Conservation (phyloP, 2,113 vertebrate species). For the Nicator chloris region DNA sequence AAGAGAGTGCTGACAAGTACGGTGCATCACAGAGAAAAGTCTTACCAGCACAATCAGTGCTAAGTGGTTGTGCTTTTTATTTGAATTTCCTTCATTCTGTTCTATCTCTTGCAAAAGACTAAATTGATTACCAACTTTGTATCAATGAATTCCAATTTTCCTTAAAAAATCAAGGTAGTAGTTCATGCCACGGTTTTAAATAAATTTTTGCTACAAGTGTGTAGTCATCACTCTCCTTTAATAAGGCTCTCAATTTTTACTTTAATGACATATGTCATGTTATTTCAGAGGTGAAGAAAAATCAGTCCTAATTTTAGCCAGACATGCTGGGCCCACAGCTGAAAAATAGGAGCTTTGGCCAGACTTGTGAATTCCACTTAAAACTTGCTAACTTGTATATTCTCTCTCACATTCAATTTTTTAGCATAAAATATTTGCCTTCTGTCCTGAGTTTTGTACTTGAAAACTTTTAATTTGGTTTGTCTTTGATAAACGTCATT, state of each 20-base stretch:
- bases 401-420: background rate
- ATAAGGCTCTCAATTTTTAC: background rate
- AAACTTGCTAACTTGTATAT: background rate
- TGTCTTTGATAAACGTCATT: background rate
- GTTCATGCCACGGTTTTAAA: background rate
- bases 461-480: background rate
- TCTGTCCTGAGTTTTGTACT: background rate
- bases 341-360: conserved; percentile 6
- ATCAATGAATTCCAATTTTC: background rate
- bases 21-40: background rate
- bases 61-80: background rate
- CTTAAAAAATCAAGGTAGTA: background rate
- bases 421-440: background rate
- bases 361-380: background rate
- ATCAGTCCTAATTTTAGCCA: conserved; percentile 23
- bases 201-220: background rate
- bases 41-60: background rate
- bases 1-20: background rate
- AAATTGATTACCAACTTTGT: background rate
- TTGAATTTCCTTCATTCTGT: background rate
- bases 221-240: background rate
- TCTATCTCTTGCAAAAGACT: background rate
- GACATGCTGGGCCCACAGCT: background rate
- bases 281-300: conserved; percentile 36
- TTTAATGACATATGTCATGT: background rate